phyloP scores from a whole-genome alignment of 2,113 vertebrate genomes.

The Hyperoodon ampullatus region DNA sequence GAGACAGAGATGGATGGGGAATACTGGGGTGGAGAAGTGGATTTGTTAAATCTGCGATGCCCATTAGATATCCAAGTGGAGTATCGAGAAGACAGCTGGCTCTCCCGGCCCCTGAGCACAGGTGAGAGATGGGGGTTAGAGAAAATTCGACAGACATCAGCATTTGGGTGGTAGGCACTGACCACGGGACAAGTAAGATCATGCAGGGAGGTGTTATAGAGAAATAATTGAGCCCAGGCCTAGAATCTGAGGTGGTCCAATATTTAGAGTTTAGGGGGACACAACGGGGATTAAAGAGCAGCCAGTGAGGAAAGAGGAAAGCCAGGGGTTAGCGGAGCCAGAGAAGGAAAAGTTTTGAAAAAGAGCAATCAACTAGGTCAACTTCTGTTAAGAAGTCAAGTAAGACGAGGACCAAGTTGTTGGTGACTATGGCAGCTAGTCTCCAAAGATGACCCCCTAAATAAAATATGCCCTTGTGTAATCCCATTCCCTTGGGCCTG shows the following conservation, averaged over 20 bases:
- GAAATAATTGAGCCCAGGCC: not conserved
- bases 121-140: not conserved
- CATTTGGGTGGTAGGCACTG: not conserved
- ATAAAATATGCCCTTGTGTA: not conserved
- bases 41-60: not conserved
- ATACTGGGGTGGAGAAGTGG: not conserved
- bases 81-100: not conserved
- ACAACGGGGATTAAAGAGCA: not conserved
- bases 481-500: not conserved
- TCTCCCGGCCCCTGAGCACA: not conserved
- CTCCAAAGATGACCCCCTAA: not conserved
- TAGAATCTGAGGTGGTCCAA: not conserved
- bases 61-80: not conserved
- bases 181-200: not conserved
- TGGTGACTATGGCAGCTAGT: not conserved
- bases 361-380: not conserved
- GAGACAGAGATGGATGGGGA: not conserved
- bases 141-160: not conserved
- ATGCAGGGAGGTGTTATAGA: not conserved
- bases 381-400: not conserved
- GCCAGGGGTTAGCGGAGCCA: not conserved
- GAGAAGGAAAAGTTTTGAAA: not conserved
- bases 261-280: not conserved
- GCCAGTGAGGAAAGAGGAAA: not conserved
- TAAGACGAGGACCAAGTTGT: not conserved